phyloP scores from a whole-genome alignment of 53 echinoderm and acorn worm species.

The Holothuria leucospilota region DNA sequence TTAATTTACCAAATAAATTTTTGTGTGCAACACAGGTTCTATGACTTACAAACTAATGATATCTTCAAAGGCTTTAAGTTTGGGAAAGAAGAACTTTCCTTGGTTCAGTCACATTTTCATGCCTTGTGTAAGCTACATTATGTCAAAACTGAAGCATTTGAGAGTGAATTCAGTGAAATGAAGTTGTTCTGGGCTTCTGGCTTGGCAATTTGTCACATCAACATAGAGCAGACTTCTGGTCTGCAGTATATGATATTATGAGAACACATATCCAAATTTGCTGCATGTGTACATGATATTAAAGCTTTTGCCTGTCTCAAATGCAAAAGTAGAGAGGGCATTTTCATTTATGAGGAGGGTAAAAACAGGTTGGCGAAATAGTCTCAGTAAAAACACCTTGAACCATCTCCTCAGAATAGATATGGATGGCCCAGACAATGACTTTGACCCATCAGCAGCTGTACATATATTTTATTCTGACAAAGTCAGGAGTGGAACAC shows the following conservation, averaged over 20 bases:
- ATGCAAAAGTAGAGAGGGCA: conserved; percentile 55
- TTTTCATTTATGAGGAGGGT: conserved; percentile 42
- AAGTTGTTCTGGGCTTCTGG: conserved; percentile 59
- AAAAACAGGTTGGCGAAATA: conserved; percentile 42
- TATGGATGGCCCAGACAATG: conserved; percentile 39
- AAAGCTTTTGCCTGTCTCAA: conserved; percentile 42
- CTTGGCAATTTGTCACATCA: conserved; percentile 16
- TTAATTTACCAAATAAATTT: too few relatives aligned
- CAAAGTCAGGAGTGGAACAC: conserved; percentile 2
- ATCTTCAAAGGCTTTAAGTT: conserved; percentile 47
- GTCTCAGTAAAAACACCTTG: background rate
- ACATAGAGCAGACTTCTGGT: conserved; percentile 43
- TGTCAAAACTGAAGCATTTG: conserved; percentile 37
- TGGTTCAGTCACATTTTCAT: conserved; percentile 37
- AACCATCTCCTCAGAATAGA: conserved; percentile 39
- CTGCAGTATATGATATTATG: conserved; percentile 2
- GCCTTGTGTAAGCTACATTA: conserved; percentile 21
- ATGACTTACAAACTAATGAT: background rate
- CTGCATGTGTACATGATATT: conserved; percentile 42
- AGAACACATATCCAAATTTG: conserved; percentile 39
- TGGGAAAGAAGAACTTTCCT: conserved; percentile 46
- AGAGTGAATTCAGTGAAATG: conserved; percentile 36
- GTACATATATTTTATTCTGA: conserved; percentile 38
- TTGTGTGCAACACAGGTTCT: background rate
- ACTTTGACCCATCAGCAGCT: conserved; percentile 32